These are phyloP conservation scores for Hyposmocoma kahamanoa DNA, from an alignment of 1,140 invertebrate genomes.

Conservation along the genomic window DNA sequence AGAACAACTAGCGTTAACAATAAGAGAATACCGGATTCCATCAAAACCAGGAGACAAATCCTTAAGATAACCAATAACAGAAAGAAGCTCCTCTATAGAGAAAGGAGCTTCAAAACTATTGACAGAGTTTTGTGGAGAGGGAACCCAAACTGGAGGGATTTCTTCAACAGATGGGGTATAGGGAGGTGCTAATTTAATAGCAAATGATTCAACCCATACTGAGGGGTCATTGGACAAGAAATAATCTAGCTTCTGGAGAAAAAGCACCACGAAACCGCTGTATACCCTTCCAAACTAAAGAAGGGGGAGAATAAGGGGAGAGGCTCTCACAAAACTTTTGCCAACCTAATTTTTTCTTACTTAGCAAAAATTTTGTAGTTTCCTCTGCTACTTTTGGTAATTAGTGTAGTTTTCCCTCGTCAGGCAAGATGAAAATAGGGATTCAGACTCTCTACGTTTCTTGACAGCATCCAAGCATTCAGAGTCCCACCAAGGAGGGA, in stretches of 20 bases:
- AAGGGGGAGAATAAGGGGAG: neutral
- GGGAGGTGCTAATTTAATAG: conserved; percentile 3
- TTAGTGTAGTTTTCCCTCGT: neutral
- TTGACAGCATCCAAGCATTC: conserved; percentile 7
- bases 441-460: conserved; percentile 8
- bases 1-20: neutral
- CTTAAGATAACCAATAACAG: neutral
- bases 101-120: neutral
- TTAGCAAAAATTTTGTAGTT: neutral
- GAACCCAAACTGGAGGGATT: neutral
- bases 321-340: conserved; percentile 2
- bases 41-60: conserved; percentile 3
- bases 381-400: neutral
- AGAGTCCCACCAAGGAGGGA: conserved; percentile 10
- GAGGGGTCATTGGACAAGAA: neutral
- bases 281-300: conserved; percentile 6
- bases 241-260: neutral
- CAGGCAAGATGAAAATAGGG: neutral
- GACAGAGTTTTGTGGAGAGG: neutral
- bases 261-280: neutral
- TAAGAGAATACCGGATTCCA: conserved; percentile 7
- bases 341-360: conserved; percentile 7
- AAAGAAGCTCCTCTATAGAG: neutral
- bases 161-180: neutral
- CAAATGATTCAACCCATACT: conserved; percentile 1